Percentiles rank a stretch among this genome's conserved stretches.
phyloP scores from a whole-genome alignment of 1,140 invertebrate species.

The Spodoptera frugiperda region DNA sequence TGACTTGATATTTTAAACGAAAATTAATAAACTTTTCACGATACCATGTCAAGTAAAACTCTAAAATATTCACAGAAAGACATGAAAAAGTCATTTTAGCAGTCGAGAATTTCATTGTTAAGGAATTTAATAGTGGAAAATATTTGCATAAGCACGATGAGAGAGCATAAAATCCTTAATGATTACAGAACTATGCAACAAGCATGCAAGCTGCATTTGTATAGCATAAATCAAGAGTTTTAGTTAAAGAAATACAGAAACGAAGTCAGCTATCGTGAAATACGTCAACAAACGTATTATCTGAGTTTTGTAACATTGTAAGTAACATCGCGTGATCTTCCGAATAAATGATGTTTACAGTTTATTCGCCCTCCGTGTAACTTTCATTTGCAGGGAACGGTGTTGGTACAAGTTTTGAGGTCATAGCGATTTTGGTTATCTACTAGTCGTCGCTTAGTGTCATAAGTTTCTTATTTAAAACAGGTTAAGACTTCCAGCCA shows the following conservation, averaged over 20 bases:
- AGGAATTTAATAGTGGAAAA: slow-evolving; percentile 21
- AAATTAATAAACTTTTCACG: too few relatives aligned
- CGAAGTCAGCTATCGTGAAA: slow-evolving; percentile 29
- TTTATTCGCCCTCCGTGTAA: slow-evolving; percentile 68
- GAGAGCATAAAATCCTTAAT: slow-evolving; percentile 8
- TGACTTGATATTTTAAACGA: too few relatives aligned
- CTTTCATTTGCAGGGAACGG: slow-evolving; percentile 50
- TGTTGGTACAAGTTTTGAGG: slow-evolving; percentile 40
- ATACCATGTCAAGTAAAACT: not conserved
- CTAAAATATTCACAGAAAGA: not conserved
- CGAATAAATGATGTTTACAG: slow-evolving; percentile 65
- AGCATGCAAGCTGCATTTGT: slow-evolving; percentile 1
- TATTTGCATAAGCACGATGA: slow-evolving; percentile 13
- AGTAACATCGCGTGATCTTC: slow-evolving; percentile 74
- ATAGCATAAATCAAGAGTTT: slow-evolving; percentile 1
- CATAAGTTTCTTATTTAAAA: too few relatives aligned
- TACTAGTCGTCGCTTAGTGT: too few relatives aligned
- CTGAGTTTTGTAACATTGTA: slow-evolving; percentile 59
- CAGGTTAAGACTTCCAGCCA: too few relatives aligned
- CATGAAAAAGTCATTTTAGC: slow-evolving; percentile 7
- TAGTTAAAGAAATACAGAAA: slow-evolving; percentile 7
- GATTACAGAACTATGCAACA: not conserved
- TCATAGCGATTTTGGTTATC: not conserved
- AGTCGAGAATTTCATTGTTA: slow-evolving; percentile 14
- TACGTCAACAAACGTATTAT: slow-evolving; percentile 61